Percentiles rank a stretch among this genome's conserved stretches.
phyloP scores from a whole-genome alignment of 2,797 vertebrate genomes.

The Hyperoplus immaculatus region DNA sequence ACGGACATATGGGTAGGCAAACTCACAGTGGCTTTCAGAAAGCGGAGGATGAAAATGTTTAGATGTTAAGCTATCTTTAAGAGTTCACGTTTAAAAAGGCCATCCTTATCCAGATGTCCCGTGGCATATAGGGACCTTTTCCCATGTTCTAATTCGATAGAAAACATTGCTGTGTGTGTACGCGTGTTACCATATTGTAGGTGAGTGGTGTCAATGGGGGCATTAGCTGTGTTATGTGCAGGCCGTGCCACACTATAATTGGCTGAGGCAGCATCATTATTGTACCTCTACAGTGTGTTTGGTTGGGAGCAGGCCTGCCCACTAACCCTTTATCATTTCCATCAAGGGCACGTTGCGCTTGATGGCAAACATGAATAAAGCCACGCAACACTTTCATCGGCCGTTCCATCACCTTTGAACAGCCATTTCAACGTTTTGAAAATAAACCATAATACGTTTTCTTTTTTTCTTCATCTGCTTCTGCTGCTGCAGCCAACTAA shows the following conservation, averaged over 20 bases:
- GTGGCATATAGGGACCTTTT: constrained; percentile 5
- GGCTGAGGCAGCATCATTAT: constrained; percentile 58
- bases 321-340: constrained; percentile 51
- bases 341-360: constrained; percentile 55
- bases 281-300: constrained; percentile 30
- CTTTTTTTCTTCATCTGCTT: constrained; percentile 43
- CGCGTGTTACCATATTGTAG: constrained; percentile 24
- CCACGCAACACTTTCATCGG: constrained; percentile 51
- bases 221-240: constrained; percentile 23
- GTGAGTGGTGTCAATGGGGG: constrained; percentile 20
- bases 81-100: constrained; percentile 36
- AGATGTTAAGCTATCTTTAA: constrained; percentile 25
- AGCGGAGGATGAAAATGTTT: constrained; percentile 21
- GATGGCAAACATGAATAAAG: constrained; percentile 60
- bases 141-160: constrained; percentile 32
- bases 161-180: constrained; percentile 7
- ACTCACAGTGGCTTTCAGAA: constrained; percentile 16
- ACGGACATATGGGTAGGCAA: constrained; percentile 23
- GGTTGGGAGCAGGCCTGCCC: constrained; percentile 50
- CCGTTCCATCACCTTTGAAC: constrained; percentile 47
- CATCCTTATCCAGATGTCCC: constrained; percentile 29
- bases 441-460: constrained; percentile 37
- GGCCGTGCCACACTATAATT: constrained; percentile 40
- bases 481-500: constrained; percentile 56
- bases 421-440: constrained; percentile 38